A percentile compares a stretch with the other conserved stretches of the same genome.
Conservation (phyloP, 2,113 vertebrate genomes). For the Ginglymostoma cirratum region DNA sequence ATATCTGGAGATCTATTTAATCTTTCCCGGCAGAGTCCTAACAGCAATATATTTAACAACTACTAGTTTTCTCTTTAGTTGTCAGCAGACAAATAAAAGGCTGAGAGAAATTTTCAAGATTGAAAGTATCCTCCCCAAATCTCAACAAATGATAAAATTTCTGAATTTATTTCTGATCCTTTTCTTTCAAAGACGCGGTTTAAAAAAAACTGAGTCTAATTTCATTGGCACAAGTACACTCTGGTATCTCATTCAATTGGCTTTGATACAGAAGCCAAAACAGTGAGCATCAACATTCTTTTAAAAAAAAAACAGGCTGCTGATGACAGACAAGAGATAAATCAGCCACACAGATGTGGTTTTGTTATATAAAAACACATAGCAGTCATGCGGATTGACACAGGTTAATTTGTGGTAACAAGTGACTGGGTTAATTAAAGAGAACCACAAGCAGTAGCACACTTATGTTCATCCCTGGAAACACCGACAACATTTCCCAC, state of each 20-base stretch:
- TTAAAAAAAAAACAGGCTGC: not conserved
- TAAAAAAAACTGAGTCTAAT: not conserved
- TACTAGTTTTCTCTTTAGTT: not conserved
- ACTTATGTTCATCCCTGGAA: not conserved
- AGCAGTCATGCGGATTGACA: not conserved
- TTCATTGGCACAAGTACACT: not conserved
- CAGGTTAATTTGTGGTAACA: not conserved
- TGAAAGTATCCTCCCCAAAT: not conserved
- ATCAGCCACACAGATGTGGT: not conserved
- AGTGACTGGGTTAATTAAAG: not conserved
- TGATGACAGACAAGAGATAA: not conserved
- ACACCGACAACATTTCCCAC: not conserved
- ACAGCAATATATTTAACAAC: not conserved
- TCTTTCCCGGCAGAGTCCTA: not conserved
- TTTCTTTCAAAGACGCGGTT: not conserved
- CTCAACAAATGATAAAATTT: not conserved
- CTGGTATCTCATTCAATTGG: not conserved
- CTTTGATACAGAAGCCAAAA: not conserved
- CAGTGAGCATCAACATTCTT: not conserved
- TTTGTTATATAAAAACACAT: not conserved
- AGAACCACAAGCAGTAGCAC: not conserved
- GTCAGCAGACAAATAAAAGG: not conserved
- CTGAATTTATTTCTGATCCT: no score
- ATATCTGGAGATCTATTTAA: not conserved
- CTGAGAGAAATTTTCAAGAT: not conserved